Evolutionary conservation across 2,113 vertebrate species (phyloP).

Genomic region (Emydocephalus ijimae): DNA sequence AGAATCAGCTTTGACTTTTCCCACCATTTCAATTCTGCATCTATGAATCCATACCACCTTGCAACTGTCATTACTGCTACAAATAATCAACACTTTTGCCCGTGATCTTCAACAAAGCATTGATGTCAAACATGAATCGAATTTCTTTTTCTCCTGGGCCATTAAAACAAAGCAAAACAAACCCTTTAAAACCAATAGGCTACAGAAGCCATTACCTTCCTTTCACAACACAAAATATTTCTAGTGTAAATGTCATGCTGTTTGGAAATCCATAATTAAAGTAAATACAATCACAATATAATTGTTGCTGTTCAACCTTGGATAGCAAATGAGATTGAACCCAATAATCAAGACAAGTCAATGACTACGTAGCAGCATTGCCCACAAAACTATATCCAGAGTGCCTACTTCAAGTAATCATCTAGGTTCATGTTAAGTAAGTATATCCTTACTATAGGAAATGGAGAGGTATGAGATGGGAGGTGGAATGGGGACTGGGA

Average conservation of each 20-base stretch:
- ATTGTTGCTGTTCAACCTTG: background rate
- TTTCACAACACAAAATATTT: background rate
- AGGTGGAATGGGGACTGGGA: background rate
- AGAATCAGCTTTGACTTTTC: background rate
- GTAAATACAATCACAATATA: background rate
- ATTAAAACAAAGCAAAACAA: background rate
- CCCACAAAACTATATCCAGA: background rate
- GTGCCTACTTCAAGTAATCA: background rate
- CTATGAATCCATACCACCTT: background rate
- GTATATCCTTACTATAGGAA: background rate
- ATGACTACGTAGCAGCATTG: background rate
- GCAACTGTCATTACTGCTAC: background rate
- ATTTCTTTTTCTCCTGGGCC: background rate
- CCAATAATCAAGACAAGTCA: background rate
- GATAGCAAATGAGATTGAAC: background rate
- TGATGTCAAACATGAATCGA: background rate
- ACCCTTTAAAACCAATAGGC: background rate
- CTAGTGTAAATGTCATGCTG: background rate
- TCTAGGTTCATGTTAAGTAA: background rate
- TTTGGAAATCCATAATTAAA: background rate
- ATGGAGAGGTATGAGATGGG: background rate
- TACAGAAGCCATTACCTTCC: background rate
- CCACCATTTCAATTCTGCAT: background rate
- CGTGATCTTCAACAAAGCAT: background rate
- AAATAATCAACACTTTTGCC: constrained; percentile 4